Evolutionary conservation across 2,888 invertebrate species (phyloP).

Genomic region (Erynnis tages): DNA sequence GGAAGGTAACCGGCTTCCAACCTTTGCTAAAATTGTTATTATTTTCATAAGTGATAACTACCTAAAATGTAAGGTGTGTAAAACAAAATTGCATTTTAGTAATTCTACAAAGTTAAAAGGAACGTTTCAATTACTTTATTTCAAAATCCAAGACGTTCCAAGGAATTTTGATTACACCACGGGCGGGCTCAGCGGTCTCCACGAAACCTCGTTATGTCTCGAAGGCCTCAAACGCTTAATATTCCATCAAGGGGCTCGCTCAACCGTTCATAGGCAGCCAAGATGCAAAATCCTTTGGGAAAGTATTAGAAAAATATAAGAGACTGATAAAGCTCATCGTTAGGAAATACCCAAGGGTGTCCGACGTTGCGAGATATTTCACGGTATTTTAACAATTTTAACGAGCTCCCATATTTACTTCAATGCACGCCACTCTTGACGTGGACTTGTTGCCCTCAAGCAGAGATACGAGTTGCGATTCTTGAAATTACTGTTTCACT

Average conservation of each 20-base stretch:
- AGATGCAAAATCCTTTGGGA: conserved; percentile 58
- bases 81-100: too few species aligned
- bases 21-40: too few species aligned
- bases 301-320: conserved; percentile 72
- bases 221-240: conserved; percentile 42
- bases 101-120: too few species aligned
- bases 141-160: conserved; percentile 31
- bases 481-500: too few species aligned
- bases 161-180: conserved; percentile 37
- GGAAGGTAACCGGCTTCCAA: too few species aligned
- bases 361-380: conserved; percentile 73
- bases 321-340: conserved; percentile 55
- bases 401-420: conserved; percentile 75
- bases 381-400: conserved; percentile 81
- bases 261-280: conserved; percentile 50
- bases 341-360: conserved; percentile 60
- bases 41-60: too few species aligned
- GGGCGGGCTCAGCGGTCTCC: conserved; percentile 35
- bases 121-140: conserved; percentile 9
- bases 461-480: not conserved
- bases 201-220: conserved; percentile 37
- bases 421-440: conserved; percentile 48
- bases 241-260: conserved; percentile 57
- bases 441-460: conserved; percentile 8
- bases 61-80: too few species aligned